Evolutionary conservation across 2,888 invertebrate genomes (phyloP), one percentile per base, ranked within the genome.

Genomic region (Dermolepida albohirtum): DNA sequence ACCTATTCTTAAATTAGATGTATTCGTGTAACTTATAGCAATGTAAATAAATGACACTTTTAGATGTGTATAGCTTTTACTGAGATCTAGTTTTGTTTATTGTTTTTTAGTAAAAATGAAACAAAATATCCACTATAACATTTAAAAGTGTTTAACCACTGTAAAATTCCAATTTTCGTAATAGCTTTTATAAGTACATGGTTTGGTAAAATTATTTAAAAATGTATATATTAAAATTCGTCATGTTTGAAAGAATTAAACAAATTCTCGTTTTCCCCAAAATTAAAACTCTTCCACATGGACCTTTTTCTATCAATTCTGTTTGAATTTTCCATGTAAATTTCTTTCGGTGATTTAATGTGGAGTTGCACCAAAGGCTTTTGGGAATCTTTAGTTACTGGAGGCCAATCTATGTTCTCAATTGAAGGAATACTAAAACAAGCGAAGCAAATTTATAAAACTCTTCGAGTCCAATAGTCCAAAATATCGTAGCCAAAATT

Each of bases 181-280:
- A n/a, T n/a, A 2, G 22, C 1, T 22, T 2, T 43, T 43, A 43
- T 14, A 43, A 5, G 14, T 43, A 14, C 5, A 43, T 5, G 11
- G 0, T 43, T 43, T 12, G 5, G 14, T 43, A 14, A 43, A 6
- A 51, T 14, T 51, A 6, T n/a, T n/a, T 11, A 51, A 51, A 5
- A 39, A 16, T 10, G 50, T 64, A 47, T 27, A 63, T 12, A 17
- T 52, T 67, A 64, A 17, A 52, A 51, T 12, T 67, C 63, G 4
- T 64, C 64, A 29, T 41, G 39, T 34, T 6, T 29, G 39, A 16
- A 39, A 41, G 22, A 14, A 47, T 29, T 39, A 22, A 34, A 66
- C 11, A 66, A 43, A 47, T 64, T 68, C 49, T 68, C 47, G 54
- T 69, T 59, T 47, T 71, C 71, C 29, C 57, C 4, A 22, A 71